Base-by-base conservation (phyloP, 2,888 invertebrate species). In the Xestobium rufovillosum region DNA sequence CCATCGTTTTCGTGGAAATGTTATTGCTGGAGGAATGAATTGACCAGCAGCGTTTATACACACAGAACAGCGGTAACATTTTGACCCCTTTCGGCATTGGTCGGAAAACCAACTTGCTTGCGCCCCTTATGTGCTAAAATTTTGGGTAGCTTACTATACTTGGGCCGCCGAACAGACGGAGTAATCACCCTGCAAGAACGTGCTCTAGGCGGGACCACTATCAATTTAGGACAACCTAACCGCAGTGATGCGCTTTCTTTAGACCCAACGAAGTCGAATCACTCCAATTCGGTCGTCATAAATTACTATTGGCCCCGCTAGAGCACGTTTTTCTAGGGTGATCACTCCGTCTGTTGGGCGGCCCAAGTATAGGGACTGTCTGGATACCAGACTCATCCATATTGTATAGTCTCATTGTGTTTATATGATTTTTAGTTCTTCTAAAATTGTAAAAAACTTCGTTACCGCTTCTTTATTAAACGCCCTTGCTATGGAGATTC, bases 41-140 rank as follows among this genome's bases (percentile, higher is more conserved):
- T 27, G 27, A 27, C 27, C 27, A 27, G 27, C 11, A 11, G 27
- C 27, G 10, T n/a, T 27, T 4, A 27, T n/a, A n/a, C 27, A 27
- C 27, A 27, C 6, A 27, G 10, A 27, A 19, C 27, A n/a, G 10
- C n/a, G 6, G 27, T 27, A 10, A 27, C 11, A 9, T 10, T 27
- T 27, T 27, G 27, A 9, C 8, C 11, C 6, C 27, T 8, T 27
- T 27, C 27, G 6, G 27, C 27, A 27, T 11, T 27, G 10, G 8
- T 27, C 9, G 10, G 10, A 9, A 11, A 6, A 9, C 11, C 27
- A 6, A 27, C 27, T 8, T 27, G 27, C 11, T 27, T 27, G 8
- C 27, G 27, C 4, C 27, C 27, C 10, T 27, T 27, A 27, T 27
- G 27, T 9, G 27, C 27, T 4, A 27, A 6, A 9, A 27, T 11